Conservation (phyloP, 2,113 vertebrate species). For the Clarias macrocephalus region DNA sequence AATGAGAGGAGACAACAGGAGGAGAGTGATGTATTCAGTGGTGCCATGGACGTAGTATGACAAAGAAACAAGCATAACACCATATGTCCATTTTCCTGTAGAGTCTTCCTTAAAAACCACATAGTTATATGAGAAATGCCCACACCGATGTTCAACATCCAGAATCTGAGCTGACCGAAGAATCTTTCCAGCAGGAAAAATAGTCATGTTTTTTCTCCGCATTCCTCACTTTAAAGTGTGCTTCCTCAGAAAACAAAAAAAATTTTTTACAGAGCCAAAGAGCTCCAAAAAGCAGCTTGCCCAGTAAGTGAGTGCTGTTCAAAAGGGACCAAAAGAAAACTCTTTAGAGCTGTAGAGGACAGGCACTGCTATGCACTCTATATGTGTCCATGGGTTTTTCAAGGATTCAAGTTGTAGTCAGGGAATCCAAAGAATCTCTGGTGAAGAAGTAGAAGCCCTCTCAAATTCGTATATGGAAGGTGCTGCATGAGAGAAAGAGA, state of each 20-base stretch:
- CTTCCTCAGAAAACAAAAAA: slow-evolving; percentile 48
- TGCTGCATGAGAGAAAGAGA: slow-evolving; percentile 73
- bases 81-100: slow-evolving; percentile 36
- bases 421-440: slow-evolving; percentile 32
- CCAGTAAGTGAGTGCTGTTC: background rate
- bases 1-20: slow-evolving; percentile 30
- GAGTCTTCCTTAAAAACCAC: slow-evolving; percentile 20
- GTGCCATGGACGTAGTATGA: slow-evolving; percentile 54
- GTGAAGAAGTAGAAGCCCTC: slow-evolving; percentile 46
- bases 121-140: slow-evolving; percentile 10
- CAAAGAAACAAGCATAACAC: slow-evolving; percentile 41
- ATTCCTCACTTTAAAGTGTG: slow-evolving; percentile 45
- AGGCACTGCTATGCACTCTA: slow-evolving; percentile 54
- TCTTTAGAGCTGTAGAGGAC: slow-evolving; percentile 35
- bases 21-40: slow-evolving; percentile 51
- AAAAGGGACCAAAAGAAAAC: slow-evolving; percentile 30
- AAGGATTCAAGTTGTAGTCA: slow-evolving; percentile 44
- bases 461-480: slow-evolving; percentile 98
- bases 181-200: slow-evolving; percentile 41
- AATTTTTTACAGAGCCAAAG: slow-evolving; percentile 43
- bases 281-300: slow-evolving; percentile 44
- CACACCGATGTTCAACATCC: slow-evolving; percentile 20
- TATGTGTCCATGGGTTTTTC: slow-evolving; percentile 35
- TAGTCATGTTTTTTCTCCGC: slow-evolving; percentile 45
- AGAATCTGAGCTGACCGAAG: slow-evolving; percentile 17